These are phyloP conservation scores for Polydrusus tereticollis DNA, from an alignment of 2,888 invertebrate genomes.

Conservation along the genomic window DNA sequence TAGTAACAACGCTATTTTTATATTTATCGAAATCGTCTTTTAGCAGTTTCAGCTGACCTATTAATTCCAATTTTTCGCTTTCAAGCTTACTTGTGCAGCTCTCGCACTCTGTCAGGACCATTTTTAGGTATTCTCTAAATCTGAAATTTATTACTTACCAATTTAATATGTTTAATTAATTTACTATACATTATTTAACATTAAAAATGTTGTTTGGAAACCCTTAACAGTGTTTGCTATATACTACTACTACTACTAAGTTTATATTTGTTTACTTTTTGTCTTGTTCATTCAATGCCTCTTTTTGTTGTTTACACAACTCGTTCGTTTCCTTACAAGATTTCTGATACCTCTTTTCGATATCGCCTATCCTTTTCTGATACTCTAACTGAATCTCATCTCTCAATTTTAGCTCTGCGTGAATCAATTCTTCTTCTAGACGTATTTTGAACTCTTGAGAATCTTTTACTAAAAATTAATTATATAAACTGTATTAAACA, in stretches of 20 bases:
- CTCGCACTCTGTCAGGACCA: slow-evolving; percentile 56
- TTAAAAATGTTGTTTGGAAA: neutral
- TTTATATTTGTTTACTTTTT: slow-evolving; percentile 50
- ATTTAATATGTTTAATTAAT: too few species aligned
- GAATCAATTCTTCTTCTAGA: slow-evolving; percentile 53
- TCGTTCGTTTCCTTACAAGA: slow-evolving; percentile 50
- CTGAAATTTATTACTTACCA: slow-evolving; percentile 28
- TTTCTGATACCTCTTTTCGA: slow-evolving; percentile 58
- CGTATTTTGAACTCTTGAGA: slow-evolving; percentile 38
- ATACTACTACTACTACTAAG: too few species aligned
- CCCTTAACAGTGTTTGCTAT: too few species aligned
- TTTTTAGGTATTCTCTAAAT: slow-evolving; percentile 55
- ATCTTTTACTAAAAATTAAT: slow-evolving; percentile 23
- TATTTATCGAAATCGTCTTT: slow-evolving; percentile 50
- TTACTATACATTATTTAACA: too few species aligned
- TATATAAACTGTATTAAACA: too few species aligned
- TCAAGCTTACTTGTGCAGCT: slow-evolving; percentile 55
- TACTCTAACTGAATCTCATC: slow-evolving; percentile 58
- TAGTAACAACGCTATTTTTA: slow-evolving; percentile 36
- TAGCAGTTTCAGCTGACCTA: slow-evolving; percentile 44
- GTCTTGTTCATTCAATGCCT: slow-evolving; percentile 56
- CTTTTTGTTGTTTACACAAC: slow-evolving; percentile 53
- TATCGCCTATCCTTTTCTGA: slow-evolving; percentile 54
- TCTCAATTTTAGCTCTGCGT: slow-evolving; percentile 56
- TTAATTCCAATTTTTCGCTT: slow-evolving; percentile 52